Percentiles rank a stretch among this genome's conserved stretches.
Conservation (phyloP, 2,888 invertebrate species). For the Philaethria dido region DNA sequence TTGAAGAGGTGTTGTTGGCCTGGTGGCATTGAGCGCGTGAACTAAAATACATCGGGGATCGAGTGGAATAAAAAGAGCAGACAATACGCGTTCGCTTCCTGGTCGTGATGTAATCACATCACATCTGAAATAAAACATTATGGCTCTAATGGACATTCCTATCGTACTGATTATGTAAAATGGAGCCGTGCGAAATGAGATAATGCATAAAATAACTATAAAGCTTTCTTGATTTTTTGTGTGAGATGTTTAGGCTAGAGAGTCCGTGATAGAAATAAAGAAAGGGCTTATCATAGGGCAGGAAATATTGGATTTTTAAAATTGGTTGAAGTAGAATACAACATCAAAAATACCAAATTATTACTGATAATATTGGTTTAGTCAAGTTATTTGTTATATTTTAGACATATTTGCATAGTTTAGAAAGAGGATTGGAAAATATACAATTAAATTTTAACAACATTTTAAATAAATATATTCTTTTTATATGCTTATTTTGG, state of each 20-base stretch:
- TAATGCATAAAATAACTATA: not conserved
- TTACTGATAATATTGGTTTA: no score
- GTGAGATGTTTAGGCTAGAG: not conserved
- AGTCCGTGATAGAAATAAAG: not conserved
- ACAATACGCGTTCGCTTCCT: constrained; percentile 60
- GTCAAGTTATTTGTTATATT: no score
- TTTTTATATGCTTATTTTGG: constrained; percentile 34
- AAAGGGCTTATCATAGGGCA: no score
- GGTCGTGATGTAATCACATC: constrained; percentile 55
- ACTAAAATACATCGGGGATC: constrained; percentile 51
- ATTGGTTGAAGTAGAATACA: no score
- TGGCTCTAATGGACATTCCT: constrained; percentile 17
- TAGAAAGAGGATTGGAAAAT: not conserved
- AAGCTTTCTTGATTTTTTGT: not conserved
- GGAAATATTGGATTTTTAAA: no score
- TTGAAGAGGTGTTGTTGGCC: constrained; percentile 75
- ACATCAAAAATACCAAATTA: no score
- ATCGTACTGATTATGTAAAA: not conserved
- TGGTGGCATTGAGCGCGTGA: constrained; percentile 73
- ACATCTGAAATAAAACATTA: constrained; percentile 27
- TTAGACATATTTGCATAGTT: no score
- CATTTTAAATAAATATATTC: not conserved
- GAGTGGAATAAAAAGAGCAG: constrained; percentile 40
- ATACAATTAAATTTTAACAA: not conserved
- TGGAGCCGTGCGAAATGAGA: not conserved